phyloP scores from a whole-genome alignment of 2,888 invertebrate species.

The Argyra leucocephala region DNA sequence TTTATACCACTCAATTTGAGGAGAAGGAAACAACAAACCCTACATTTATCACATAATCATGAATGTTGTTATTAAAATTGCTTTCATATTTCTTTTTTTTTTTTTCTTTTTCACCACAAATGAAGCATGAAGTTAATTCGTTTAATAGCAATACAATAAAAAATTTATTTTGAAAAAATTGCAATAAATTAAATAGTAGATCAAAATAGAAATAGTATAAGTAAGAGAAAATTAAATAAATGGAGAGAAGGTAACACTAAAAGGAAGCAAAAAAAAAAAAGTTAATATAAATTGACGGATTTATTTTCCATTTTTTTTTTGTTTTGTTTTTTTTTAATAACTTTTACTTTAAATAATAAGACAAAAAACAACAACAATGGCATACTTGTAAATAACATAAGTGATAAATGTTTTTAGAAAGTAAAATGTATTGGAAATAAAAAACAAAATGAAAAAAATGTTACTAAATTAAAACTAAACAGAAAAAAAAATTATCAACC shows the following conservation, averaged over 20 bases:
- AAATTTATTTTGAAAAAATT: neutral
- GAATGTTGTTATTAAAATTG: neutral
- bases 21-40: no score
- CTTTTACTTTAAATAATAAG: neutral
- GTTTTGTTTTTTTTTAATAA: neutral
- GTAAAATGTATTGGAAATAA: neutral
- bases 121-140: neutral
- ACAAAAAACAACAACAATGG: no score
- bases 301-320: neutral
- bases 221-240: neutral
- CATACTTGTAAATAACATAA: no score
- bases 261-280: neutral
- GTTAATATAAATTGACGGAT: neutral
- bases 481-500: neutral
- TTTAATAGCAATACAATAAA: neutral
- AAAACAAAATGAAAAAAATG: neutral
- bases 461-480: neutral
- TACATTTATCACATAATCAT: slow-evolving; percentile 3
- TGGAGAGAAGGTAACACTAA: neutral
- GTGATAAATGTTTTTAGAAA: no score
- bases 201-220: neutral
- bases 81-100: no score
- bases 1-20: no score
- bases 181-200: neutral
- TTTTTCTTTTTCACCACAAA: neutral